A percentile compares a stretch with the other conserved stretches of the same genome.
phyloP scores from a whole-genome alignment of 2,113 vertebrate species.

The Furnarius figulus region DNA sequence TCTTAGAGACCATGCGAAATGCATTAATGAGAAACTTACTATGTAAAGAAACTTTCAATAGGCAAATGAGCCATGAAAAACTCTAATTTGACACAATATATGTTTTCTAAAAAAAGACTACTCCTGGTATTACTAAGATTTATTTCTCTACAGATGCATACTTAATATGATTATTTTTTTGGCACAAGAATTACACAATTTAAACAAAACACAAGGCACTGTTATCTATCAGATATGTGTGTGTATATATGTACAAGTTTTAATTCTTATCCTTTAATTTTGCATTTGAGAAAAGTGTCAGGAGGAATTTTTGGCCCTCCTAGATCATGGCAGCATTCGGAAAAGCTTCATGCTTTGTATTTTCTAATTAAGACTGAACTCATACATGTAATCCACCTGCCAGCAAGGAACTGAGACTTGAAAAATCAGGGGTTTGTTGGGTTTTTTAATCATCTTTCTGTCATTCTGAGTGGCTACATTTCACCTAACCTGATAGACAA shows the following conservation, averaged over 20 bases:
- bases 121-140: background rate
- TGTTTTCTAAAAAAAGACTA: background rate
- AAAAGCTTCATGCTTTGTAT: conserved; percentile 22
- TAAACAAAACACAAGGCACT: background rate
- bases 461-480: background rate
- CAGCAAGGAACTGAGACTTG: conserved; percentile 1
- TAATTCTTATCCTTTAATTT: conserved; percentile 5
- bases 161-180: background rate
- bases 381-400: conserved; percentile 23
- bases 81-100: background rate
- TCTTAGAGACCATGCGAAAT: background rate
- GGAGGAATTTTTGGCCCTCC: background rate
- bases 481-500: conserved; percentile 6
- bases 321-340: background rate
- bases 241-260: background rate
- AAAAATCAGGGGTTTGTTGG: background rate
- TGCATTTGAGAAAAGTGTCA: background rate
- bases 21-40: background rate
- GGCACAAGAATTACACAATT: background rate
- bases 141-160: background rate
- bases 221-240: background rate
- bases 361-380: conserved; percentile 44
- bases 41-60: conserved; percentile 3
- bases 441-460: background rate
- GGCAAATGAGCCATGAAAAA: background rate